Base-by-base conservation (phyloP, 1,140 invertebrate species). In the Pachyrhynchus sulphureomaculatus region DNA sequence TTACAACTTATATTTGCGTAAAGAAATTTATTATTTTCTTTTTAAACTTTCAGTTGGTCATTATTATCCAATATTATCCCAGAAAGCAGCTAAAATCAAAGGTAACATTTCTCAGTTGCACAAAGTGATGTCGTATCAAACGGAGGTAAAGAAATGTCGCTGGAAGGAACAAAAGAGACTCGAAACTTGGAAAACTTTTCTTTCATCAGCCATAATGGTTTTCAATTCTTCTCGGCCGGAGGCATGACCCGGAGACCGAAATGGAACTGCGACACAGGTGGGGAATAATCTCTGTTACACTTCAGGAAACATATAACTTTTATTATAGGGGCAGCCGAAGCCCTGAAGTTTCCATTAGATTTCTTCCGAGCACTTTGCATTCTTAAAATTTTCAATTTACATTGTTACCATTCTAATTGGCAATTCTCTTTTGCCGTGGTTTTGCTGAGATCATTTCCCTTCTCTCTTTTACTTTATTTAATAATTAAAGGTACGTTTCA, bases 121-220 rank as follows among this genome's bases (percentile, higher is more conserved):
- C 65, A 70, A 70, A 67, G 68, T 60, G 67, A 21, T 42, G 39
- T 32, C 18, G 29, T 70, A 72, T 72, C 72, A 72, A 72, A 72
- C 70, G 68, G 68, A 68, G 69, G 68, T 69, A 63, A 66, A 65
- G 66, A 65, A 71, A 63, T 45, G 68, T 53, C 47, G 59, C 62
- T 65, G 54, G 45, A 62, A 66, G 67, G 68, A 64, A 68, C 69
- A 66, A 70, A 66, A 51, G 49, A 65, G 60, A 68, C 70, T 72
- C 18, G 62, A 68, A 72, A 72, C 72, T 72, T 69, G 59, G 64
- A 65, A 72, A 75, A 74, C 72, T 73, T 75, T 75, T 73, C 70
- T 75, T 75, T 75, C 72, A 75, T 75, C 72, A 74, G 65, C 65
- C 33, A 70, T 75, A 75, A 75, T 75, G 74, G 72, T 73, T 75